These are phyloP conservation scores for Phaetusa simplex DNA, from an alignment of 2,113 vertebrate species.

Conservation along the genomic window DNA sequence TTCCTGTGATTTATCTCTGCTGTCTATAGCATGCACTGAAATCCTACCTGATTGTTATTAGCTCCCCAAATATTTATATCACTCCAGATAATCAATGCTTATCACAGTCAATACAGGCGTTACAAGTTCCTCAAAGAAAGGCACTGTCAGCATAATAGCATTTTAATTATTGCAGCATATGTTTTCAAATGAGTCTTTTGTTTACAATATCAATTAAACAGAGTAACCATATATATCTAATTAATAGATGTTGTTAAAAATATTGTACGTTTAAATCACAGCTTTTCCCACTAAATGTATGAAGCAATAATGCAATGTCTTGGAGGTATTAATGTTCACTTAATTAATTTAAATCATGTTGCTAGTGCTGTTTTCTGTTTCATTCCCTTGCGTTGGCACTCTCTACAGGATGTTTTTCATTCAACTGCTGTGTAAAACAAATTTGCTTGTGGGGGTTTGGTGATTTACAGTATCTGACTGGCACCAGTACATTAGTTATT, in stretches of 20 bases:
- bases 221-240: neutral
- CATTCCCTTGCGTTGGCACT: conserved; percentile 23
- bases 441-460: conserved; percentile 59
- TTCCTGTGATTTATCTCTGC: conserved; percentile 78
- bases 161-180: conserved; percentile 73
- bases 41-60: conserved; percentile 73
- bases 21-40: conserved; percentile 63
- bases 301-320: conserved; percentile 41
- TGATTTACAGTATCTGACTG: conserved; percentile 48
- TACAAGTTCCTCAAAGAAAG: conserved; percentile 71
- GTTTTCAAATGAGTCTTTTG: conserved; percentile 59
- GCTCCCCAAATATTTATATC: conserved; percentile 78
- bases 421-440: conserved; percentile 57
- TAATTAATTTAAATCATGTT: conserved; percentile 70
- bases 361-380: conserved; percentile 37
- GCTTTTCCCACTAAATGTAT: conserved; percentile 23
- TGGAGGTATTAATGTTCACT: conserved; percentile 60
- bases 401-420: conserved; percentile 56
- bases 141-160: conserved; percentile 71
- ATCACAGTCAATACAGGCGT: conserved; percentile 76
- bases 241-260: conserved; percentile 48
- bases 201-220: conserved; percentile 38
- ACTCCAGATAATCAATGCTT: conserved; percentile 77
- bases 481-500: conserved; percentile 41
- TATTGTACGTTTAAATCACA: conserved; percentile 47